A percentile compares a stretch with the other conserved stretches of the same genome.
These are phyloP conservation scores for Vanessa atalanta DNA, from an alignment of 1,140 invertebrate genomes.

Conservation along the genomic window DNA sequence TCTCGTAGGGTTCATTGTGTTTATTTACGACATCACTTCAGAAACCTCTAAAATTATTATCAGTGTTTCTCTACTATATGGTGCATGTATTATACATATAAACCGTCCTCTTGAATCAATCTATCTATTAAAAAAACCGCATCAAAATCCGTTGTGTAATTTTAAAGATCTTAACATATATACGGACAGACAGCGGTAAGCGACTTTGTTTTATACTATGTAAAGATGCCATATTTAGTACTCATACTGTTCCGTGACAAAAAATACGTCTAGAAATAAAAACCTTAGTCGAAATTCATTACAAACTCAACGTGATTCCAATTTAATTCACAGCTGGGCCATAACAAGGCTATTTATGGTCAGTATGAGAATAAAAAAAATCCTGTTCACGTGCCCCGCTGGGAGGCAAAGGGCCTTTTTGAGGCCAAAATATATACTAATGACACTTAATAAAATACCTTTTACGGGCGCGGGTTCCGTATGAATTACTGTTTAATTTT, in stretches of 20 bases:
- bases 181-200: too few relatives aligned
- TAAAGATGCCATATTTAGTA: neutral
- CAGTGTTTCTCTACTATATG: too few relatives aligned
- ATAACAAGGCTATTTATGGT: constrained; percentile 43
- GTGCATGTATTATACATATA: too few relatives aligned
- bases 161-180: too few relatives aligned
- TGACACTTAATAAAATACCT: constrained; percentile 73
- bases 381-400: constrained; percentile 53
- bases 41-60: too few relatives aligned
- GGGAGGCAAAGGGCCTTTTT: constrained; percentile 50
- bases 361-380: constrained; percentile 52
- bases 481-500: constrained; percentile 27
- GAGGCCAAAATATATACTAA: constrained; percentile 65
- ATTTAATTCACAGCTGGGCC: constrained; percentile 72
- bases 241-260: neutral
- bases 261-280: constrained; percentile 46
- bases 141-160: too few relatives aligned
- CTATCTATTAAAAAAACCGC: too few relatives aligned
- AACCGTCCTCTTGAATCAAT: too few relatives aligned
- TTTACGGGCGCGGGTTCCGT: constrained; percentile 6
- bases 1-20: too few relatives aligned
- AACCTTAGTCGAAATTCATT: constrained; percentile 66
- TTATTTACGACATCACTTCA: too few relatives aligned
- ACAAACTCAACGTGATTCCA: constrained; percentile 65
- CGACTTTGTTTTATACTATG: too few relatives aligned